A percentile compares a stretch with the other conserved stretches of the same genome.
phyloP scores from a whole-genome alignment of 2,888 invertebrate genomes.

The Eristalis tenax region DNA sequence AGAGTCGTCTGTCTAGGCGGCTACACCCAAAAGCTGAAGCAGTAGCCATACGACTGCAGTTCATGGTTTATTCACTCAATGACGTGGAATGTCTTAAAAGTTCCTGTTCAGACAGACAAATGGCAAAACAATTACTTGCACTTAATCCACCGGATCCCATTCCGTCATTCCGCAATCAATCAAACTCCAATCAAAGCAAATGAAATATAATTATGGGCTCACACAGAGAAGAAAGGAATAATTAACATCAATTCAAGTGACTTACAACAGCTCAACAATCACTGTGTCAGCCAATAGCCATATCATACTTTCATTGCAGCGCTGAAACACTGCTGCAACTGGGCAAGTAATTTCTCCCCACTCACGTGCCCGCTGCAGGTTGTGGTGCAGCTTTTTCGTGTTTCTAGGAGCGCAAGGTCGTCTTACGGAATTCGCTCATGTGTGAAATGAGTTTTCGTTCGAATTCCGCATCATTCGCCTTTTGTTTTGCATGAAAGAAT shows the following conservation, averaged over 20 bases:
- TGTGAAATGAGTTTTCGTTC: conserved; percentile 56
- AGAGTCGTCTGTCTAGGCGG: no score
- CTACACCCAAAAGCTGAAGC: no score
- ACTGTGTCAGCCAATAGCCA: conserved; percentile 13
- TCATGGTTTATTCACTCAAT: no score
- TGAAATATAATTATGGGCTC: conserved; percentile 32
- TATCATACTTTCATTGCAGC: conserved; percentile 14
- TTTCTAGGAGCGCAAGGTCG: conserved; percentile 50
- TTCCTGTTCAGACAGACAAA: neutral
- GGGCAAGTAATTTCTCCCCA: neutral
- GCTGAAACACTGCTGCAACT: neutral
- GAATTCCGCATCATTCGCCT: neutral
- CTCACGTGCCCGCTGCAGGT: conserved; percentile 8
- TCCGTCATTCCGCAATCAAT: conserved; percentile 49
- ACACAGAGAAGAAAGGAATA: conserved; percentile 6
- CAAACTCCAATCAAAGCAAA: conserved; percentile 52
- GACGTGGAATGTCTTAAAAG: no score
- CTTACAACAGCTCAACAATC: conserved; percentile 47
- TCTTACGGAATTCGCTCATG: conserved; percentile 53
- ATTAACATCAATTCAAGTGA: conserved; percentile 48
- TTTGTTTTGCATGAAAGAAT: neutral
- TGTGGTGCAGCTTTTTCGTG: neutral
- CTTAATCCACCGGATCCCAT: conserved; percentile 19
- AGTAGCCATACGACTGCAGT: no score
- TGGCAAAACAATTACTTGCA: neutral